These are phyloP conservation scores for Caenorhabditis angaria DNA, from an alignment of 2,888 invertebrate species.

Conservation along the genomic window DNA sequence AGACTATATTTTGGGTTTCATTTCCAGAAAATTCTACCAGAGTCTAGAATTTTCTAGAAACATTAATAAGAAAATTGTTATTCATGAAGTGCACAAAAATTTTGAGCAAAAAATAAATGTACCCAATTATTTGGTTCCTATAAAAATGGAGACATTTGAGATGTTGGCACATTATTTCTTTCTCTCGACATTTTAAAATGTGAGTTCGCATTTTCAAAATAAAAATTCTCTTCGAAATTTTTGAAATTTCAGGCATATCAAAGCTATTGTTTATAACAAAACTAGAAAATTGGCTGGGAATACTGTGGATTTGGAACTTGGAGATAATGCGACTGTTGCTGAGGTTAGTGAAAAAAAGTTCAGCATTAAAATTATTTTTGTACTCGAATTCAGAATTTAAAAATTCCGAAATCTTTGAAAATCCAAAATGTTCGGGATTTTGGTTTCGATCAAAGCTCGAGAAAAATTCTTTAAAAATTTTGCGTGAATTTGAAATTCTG, in stretches of 20 bases:
- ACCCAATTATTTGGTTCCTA: not conserved
- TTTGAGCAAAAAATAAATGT: not conserved
- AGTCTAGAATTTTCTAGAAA: no score
- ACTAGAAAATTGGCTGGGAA: conserved; percentile 58
- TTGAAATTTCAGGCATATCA: conserved; percentile 46
- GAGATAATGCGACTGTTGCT: conserved; percentile 45
- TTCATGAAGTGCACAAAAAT: not conserved
- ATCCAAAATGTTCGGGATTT: no score
- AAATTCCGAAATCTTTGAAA: not conserved
- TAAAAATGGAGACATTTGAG: not conserved
- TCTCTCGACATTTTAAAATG: conserved; percentile 21
- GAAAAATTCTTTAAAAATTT: not conserved
- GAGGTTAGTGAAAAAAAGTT: conserved; percentile 19
- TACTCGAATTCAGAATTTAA: not conserved
- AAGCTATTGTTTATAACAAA: conserved; percentile 59
- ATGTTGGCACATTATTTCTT: not conserved
- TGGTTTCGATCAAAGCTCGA: no score
- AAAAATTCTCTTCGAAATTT: not conserved
- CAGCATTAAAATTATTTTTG: no score
- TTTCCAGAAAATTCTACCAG: not conserved
- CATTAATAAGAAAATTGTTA: not conserved
- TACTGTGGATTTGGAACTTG: conserved; percentile 43
- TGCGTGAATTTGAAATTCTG: not conserved
- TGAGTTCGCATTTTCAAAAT: conserved; percentile 17
- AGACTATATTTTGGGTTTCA: not conserved